Evolutionary conservation across 2,797 vertebrate genomes (phyloP).

Genomic region (Sebastes aleutianus): DNA sequence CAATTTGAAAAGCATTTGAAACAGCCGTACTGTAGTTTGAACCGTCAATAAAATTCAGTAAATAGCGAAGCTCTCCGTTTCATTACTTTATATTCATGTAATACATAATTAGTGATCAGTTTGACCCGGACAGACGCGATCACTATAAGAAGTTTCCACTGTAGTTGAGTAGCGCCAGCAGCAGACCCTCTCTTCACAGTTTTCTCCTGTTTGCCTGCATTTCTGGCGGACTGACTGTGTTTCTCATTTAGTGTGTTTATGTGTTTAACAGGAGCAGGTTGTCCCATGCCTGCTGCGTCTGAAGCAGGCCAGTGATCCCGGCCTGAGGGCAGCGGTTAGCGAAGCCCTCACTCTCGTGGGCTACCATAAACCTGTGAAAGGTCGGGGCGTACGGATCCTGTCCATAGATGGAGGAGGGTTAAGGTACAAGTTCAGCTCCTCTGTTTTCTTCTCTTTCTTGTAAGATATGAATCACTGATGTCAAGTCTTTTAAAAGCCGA

Average conservation of each 20-base stretch:
- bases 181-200: too few species aligned
- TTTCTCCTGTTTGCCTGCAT: neutral
- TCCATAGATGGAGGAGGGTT: slow-evolving; percentile 96
- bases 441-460: neutral
- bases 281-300: slow-evolving; percentile 91
- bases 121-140: too few species aligned
- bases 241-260: slow-evolving; percentile 11
- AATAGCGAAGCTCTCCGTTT: too few species aligned
- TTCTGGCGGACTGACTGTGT: neutral
- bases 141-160: too few species aligned
- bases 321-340: slow-evolving; percentile 90
- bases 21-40: too few species aligned
- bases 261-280: slow-evolving; percentile 86
- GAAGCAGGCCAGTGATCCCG: slow-evolving; percentile 87
- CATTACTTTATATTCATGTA: too few species aligned
- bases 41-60: too few species aligned
- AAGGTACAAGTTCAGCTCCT: slow-evolving; percentile 77
- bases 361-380: slow-evolving; percentile 90
- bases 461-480: neutral
- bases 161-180: too few species aligned
- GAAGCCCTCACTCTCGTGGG: slow-evolving; percentile 92
- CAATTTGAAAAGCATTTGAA: too few species aligned
- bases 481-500: neutral
- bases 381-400: slow-evolving; percentile 90
- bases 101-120: too few species aligned